Evolutionary conservation across 2,888 invertebrate genomes (phyloP).

Genomic region (Phalangium opilio): DNA sequence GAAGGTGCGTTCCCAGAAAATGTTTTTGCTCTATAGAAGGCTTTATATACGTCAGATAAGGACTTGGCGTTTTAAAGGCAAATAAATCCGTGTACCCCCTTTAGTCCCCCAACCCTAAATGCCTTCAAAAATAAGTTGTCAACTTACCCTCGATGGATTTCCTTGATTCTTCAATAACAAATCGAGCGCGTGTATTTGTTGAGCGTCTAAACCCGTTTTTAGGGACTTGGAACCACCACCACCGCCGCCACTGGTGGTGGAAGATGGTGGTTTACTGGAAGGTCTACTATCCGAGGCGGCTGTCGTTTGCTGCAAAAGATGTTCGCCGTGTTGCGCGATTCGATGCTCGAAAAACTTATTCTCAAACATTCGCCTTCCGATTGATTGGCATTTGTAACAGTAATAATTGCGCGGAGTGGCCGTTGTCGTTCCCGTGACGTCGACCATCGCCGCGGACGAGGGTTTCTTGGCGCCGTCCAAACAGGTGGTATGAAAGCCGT

Average conservation of each 20-base stretch:
- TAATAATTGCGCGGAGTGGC: background rate
- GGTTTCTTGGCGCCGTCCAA: background rate
- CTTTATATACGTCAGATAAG: too few relatives aligned
- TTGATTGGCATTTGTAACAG: too few relatives aligned
- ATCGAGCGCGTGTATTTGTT: slow-evolving; percentile 17
- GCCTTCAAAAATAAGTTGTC: too few relatives aligned
- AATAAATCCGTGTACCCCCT: too few relatives aligned
- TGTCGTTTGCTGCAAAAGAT: background rate
- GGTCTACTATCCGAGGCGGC: slow-evolving; percentile 6
- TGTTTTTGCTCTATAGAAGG: too few relatives aligned
- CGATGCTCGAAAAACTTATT: too few relatives aligned
- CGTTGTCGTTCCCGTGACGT: background rate
- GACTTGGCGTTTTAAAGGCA: too few relatives aligned
- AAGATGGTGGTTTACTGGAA: background rate
- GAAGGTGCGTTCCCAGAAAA: too few relatives aligned
- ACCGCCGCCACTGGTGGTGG: background rate
- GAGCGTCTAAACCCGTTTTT: slow-evolving; percentile 9
- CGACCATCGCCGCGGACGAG: too few relatives aligned
- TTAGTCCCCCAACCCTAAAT: too few relatives aligned
- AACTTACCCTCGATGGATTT: slow-evolving; percentile 13
- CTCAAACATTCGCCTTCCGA: too few relatives aligned
- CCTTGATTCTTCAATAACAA: slow-evolving; percentile 12
- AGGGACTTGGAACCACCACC: too few relatives aligned
- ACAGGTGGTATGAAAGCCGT: background rate
- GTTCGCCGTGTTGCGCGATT: background rate